A percentile compares a stretch with the other conserved stretches of the same genome.
Evolutionary conservation across 2,113 vertebrate genomes (phyloP).

Genomic region (Eclectus roratus): DNA sequence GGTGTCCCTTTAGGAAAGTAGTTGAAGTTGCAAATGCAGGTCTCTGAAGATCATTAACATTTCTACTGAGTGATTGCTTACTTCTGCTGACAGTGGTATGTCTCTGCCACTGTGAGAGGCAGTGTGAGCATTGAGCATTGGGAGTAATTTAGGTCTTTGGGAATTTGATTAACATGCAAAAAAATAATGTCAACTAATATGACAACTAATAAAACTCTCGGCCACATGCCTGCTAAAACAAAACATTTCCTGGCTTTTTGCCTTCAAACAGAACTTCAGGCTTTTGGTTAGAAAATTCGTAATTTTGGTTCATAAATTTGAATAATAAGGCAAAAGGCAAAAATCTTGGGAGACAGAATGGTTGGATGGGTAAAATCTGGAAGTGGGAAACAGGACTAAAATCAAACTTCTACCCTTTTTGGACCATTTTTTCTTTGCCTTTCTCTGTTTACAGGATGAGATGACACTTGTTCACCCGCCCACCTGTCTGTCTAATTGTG

Average conservation of each 20-base stretch:
- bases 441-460: background rate
- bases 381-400: background rate
- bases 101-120: background rate
- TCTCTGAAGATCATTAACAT: background rate
- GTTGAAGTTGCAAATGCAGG: background rate
- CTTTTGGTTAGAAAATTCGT: background rate
- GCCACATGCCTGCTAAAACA: background rate
- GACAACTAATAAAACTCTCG: background rate
- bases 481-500: background rate
- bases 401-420: background rate
- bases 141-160: background rate
- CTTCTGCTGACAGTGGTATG: background rate
- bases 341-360: background rate
- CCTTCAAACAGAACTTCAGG: background rate
- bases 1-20: background rate
- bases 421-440: background rate
- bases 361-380: background rate
- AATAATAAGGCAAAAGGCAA: background rate
- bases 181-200: background rate
- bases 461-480: background rate
- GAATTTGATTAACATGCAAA: background rate
- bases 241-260: background rate
- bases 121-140: accelerated
- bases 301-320: background rate
- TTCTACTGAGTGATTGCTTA: background rate